These are phyloP conservation scores for Thera britannica DNA, from an alignment of 2,888 invertebrate genomes.

Conservation along the genomic window DNA sequence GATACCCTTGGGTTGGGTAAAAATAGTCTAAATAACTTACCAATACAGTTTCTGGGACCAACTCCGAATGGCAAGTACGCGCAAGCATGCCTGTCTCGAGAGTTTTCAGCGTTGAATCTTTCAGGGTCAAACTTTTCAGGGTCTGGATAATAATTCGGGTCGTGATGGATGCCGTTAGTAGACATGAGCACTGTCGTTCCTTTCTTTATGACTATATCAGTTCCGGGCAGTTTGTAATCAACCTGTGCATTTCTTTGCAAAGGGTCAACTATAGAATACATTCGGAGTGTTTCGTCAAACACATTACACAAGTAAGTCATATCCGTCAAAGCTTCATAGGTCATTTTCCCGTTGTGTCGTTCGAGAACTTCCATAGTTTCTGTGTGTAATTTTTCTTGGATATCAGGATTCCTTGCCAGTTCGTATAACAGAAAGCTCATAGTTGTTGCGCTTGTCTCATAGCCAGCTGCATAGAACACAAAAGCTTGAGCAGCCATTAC, in stretches of 20 bases:
- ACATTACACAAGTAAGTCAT: constrained; percentile 22
- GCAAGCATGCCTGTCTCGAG: constrained; percentile 9
- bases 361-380: constrained; percentile 47
- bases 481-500: constrained; percentile 68
- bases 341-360: constrained; percentile 8
- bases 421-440: constrained; percentile 63
- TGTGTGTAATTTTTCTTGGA: constrained; percentile 62
- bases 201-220: constrained; percentile 45
- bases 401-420: constrained; percentile 61
- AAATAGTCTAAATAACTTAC: background rate
- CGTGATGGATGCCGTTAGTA: constrained; percentile 37
- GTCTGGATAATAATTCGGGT: constrained; percentile 62
- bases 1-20: too few species aligned
- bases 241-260: constrained; percentile 54
- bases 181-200: background rate
- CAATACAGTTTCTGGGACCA: constrained; percentile 57
- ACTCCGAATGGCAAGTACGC: constrained; percentile 64
- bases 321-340: constrained; percentile 14
- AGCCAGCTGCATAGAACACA: constrained; percentile 73
- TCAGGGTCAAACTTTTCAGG: constrained; percentile 71
- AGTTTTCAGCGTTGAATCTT: constrained; percentile 51
- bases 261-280: constrained; percentile 58
- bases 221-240: constrained; percentile 55
- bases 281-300: constrained; percentile 18
- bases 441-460: constrained; percentile 72